Evolutionary conservation across 1,140 invertebrate species (phyloP).

Genomic region (Aphelinus atriplicis): DNA sequence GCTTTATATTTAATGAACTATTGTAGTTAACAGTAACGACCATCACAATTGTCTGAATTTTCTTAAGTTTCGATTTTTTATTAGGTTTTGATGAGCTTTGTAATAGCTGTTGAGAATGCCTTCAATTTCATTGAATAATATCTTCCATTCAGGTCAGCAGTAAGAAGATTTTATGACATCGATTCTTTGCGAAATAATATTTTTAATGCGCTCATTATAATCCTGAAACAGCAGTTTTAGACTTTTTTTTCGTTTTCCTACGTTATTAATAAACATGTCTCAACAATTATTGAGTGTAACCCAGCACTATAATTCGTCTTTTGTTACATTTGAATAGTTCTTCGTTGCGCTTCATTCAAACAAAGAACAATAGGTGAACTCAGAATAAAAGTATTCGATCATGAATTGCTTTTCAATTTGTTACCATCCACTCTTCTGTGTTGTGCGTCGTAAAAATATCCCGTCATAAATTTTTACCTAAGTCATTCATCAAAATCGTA

Average conservation of each 20-base stretch:
- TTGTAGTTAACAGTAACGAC: conserved; percentile 19
- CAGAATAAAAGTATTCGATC: conserved; percentile 29
- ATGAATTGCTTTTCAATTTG: conserved; percentile 39
- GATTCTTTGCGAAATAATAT: no score
- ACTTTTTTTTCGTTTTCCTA: not conserved
- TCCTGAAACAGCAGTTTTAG: not conserved
- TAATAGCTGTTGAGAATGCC: not conserved
- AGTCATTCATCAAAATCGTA: conserved; percentile 29
- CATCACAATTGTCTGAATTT: not conserved
- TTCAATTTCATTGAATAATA: no score
- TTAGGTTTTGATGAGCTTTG: conserved; percentile 11
- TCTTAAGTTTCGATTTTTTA: not conserved
- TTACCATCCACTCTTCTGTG: conserved; percentile 19
- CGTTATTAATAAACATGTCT: not conserved
- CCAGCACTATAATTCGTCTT: not conserved
- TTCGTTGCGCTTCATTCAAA: conserved; percentile 3
- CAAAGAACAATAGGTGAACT: conserved; percentile 28
- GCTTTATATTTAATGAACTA: conserved; percentile 16
- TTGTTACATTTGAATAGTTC: conserved; percentile 4
- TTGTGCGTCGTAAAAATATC: conserved; percentile 26
- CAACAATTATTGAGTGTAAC: not conserved
- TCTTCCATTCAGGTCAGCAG: no score
- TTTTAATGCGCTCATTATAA: no score
- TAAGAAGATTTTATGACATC: no score
- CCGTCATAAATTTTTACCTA: conserved; percentile 29